Evolutionary conservation across 2,113 vertebrate genomes (phyloP).

Genomic region (Xyrauchen texanus): DNA sequence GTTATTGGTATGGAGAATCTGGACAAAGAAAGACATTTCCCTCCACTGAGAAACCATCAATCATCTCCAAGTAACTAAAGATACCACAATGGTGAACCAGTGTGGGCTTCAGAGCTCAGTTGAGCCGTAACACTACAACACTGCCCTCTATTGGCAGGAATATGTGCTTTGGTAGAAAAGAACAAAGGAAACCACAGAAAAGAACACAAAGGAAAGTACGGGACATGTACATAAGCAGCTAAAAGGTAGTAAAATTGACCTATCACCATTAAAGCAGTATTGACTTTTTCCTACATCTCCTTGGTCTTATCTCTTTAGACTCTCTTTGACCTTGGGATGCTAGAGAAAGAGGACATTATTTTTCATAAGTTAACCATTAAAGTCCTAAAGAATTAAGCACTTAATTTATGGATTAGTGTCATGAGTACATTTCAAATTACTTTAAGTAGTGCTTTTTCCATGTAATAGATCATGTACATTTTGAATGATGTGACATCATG

Average conservation of each 20-base stretch:
- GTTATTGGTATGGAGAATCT: conserved; percentile 45
- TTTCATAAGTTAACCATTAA: not conserved
- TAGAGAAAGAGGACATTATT: not conserved
- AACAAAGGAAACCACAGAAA: conserved; percentile 65
- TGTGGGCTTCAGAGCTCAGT: not conserved
- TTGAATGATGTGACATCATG: not conserved
- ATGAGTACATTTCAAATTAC: not conserved
- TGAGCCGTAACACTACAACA: conserved; percentile 49
- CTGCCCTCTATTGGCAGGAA: conserved; percentile 64
- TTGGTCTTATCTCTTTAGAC: not conserved
- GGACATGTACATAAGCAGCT: conserved; percentile 11
- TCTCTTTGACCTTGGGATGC: not conserved
- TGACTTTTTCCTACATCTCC: not conserved
- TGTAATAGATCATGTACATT: not conserved
- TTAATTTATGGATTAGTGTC: not conserved
- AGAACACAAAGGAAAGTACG: conserved; percentile 44
- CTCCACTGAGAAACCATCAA: conserved; percentile 54
- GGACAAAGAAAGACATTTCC: conserved; percentile 66
- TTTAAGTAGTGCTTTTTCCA: not conserved
- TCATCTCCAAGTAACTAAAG: conserved; percentile 48
- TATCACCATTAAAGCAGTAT: not conserved
- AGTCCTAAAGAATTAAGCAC: not conserved
- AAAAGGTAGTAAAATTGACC: conserved; percentile 26
- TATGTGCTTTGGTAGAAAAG: conserved; percentile 38
- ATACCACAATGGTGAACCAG: conserved; percentile 25